Conservation (phyloP, 2,888 invertebrate genomes). For the Alviniconcha strummeri region DNA sequence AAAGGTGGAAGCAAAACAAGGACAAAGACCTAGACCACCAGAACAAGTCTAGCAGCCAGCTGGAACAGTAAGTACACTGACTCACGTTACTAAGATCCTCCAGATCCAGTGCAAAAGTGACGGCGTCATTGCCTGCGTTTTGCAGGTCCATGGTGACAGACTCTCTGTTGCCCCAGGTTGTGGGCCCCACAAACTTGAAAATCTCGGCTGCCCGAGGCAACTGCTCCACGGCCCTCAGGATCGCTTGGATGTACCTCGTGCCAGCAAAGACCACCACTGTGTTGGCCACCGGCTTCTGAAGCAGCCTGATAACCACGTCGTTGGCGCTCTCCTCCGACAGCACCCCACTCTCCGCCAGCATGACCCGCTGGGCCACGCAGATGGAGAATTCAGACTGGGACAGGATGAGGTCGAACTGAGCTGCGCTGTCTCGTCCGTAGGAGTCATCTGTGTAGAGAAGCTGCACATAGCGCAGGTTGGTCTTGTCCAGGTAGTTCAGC, state of each 20-base stretch:
- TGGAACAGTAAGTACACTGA: not conserved
- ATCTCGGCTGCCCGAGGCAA: constrained; percentile 48
- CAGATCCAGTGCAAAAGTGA: constrained; percentile 27
- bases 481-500: constrained; percentile 67
- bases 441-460: constrained; percentile 54
- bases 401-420: constrained; percentile 44
- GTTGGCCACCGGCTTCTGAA: constrained; percentile 63
- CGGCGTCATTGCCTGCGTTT: constrained; percentile 23
- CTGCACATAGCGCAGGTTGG: constrained; percentile 73
- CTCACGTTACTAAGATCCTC: not conserved
- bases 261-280: constrained; percentile 65
- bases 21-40: too few species aligned
- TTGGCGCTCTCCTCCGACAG: constrained; percentile 58
- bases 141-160: constrained; percentile 9
- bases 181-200: constrained; percentile 44
- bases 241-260: constrained; percentile 52
- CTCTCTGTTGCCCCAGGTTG: constrained; percentile 21
- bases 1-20: not conserved
- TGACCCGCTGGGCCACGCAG: constrained; percentile 64
- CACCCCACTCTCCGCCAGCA: constrained; percentile 53
- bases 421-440: constrained; percentile 57
- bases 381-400: constrained; percentile 49
- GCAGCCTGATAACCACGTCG: constrained; percentile 52
- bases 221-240: constrained; percentile 56
- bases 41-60: not conserved